Percentiles rank a stretch among this genome's conserved stretches.
phyloP scores from a whole-genome alignment of 2,797 vertebrate genomes.

The Lophotriccus pileatus region DNA sequence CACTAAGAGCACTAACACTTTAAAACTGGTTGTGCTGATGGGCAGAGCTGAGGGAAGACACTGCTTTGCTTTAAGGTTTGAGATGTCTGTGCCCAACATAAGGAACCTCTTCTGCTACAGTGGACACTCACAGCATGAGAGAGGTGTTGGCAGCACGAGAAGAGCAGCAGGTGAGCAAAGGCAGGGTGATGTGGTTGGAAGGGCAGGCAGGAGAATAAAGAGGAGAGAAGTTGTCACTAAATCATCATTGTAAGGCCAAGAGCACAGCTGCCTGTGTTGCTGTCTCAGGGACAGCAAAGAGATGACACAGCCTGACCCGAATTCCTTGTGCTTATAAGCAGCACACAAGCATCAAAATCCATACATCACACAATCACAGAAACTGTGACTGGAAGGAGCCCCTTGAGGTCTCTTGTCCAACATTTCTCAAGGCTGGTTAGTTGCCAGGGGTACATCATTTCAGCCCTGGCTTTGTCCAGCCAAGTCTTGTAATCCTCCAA shows the following conservation, averaged over 20 bases:
- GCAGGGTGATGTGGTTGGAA: background rate
- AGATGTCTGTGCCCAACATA: background rate
- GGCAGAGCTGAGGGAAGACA: background rate
- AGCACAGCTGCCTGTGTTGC: background rate
- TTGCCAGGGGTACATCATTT: background rate
- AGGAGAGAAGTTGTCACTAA: background rate
- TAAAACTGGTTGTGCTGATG: background rate
- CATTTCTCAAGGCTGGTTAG: background rate
- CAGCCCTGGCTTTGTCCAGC: background rate
- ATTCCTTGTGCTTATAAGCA: background rate
- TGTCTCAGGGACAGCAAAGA: background rate
- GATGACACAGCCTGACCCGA: background rate
- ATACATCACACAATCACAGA: background rate
- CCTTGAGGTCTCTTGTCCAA: background rate
- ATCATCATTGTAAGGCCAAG: background rate
- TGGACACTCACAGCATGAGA: fast-evolving
- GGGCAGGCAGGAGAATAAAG: background rate
- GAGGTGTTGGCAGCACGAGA: background rate
- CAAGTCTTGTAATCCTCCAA: background rate
- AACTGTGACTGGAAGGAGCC: background rate
- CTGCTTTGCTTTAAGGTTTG: background rate
- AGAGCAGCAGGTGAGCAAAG: background rate
- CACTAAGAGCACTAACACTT: background rate
- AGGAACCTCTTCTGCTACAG: background rate
- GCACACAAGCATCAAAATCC: background rate